phyloP scores from a whole-genome alignment of 2,888 invertebrate species.

The Plutella xylostella region DNA sequence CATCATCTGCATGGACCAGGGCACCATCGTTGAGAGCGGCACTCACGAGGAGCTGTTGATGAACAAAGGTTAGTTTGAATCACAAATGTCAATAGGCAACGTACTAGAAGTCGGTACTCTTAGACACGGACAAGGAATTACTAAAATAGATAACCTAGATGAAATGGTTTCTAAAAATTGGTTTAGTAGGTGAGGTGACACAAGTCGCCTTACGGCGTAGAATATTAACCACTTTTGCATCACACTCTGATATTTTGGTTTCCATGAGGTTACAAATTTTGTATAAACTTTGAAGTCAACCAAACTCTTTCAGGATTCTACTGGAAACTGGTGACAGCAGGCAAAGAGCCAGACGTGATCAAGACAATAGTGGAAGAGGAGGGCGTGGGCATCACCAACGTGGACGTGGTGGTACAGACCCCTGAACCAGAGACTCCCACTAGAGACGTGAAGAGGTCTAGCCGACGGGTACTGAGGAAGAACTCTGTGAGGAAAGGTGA shows the following conservation, averaged over 20 bases:
- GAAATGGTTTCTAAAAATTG: too few species aligned
- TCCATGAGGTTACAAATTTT: neutral
- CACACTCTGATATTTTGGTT: neutral
- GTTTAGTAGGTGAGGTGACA: too few species aligned
- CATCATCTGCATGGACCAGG: constrained; percentile 79
- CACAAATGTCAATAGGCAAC: neutral
- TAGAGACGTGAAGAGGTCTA: too few species aligned
- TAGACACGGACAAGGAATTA: neutral
- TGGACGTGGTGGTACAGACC: too few species aligned
- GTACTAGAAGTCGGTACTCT: neutral
- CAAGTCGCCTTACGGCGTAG: too few species aligned
- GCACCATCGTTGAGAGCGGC: constrained; percentile 78
- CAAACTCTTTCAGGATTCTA: constrained; percentile 55
- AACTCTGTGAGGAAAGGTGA: too few species aligned
- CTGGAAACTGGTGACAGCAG: constrained; percentile 75
- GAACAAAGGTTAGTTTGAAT: constrained; percentile 56
- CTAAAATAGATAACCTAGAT: too few species aligned
- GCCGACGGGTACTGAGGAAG: too few species aligned
- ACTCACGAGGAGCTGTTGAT: constrained; percentile 80
- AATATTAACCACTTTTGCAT: too few species aligned
- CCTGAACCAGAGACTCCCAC: too few species aligned
- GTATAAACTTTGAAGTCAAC: constrained; percentile 6
- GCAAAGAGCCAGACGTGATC: constrained; percentile 25
- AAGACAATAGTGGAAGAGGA: constrained; percentile 23
- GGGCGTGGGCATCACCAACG: too few species aligned